Conservation (phyloP, 2,113 vertebrate species). For the Myocastor coypus region DNA sequence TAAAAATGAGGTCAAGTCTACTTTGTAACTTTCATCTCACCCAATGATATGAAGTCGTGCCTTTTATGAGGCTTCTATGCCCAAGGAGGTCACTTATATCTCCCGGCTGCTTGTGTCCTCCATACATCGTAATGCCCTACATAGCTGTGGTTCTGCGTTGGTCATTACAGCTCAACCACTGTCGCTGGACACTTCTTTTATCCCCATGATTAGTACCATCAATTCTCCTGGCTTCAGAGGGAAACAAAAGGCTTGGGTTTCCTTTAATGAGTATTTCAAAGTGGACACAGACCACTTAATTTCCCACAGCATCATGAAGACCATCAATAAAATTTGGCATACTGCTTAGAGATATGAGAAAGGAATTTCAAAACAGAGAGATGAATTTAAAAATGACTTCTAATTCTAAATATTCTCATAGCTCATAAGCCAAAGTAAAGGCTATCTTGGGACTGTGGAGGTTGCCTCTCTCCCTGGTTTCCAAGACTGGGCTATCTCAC, state of each 20-base stretch:
- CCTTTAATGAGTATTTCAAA: neutral
- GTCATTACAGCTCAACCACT: neutral
- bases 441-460: neutral
- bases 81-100: neutral
- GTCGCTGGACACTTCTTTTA: neutral
- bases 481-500: neutral
- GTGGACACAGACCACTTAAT: neutral
- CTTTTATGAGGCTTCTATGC: constrained; percentile 61
- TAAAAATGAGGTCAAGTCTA: constrained; percentile 72
- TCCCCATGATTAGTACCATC: neutral
- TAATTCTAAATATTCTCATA: neutral
- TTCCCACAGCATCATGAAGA: neutral
- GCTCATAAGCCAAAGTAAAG: neutral
- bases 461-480: neutral
- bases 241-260: neutral
- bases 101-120: neutral
- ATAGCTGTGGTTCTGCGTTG: neutral
- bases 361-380: neutral
- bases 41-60: constrained; percentile 39
- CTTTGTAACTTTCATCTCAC: constrained; percentile 47
- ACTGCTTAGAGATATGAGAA: neutral
- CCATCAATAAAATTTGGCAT: neutral
- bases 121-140: neutral
- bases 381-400: neutral
- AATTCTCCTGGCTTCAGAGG: neutral